Evolutionary conservation across 2,888 invertebrate species (phyloP).

Genomic region (Euproctis similis): DNA sequence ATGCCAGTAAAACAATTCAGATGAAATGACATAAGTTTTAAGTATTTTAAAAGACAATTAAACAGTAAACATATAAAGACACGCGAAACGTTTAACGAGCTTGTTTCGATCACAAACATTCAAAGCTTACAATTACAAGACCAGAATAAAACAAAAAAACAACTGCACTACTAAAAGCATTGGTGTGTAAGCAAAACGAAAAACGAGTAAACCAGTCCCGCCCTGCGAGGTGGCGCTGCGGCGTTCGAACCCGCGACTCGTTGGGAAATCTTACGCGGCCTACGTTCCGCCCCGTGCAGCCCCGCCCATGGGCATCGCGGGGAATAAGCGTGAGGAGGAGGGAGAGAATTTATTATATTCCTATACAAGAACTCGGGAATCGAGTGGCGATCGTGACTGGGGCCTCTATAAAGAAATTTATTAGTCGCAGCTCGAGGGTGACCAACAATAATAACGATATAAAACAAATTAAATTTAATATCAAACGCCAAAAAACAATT

Average conservation of each 20-base stretch:
- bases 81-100: constrained; percentile 10
- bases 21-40: neutral
- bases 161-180: constrained; percentile 20
- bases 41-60: constrained; percentile 13
- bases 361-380: no score
- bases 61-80: constrained; percentile 14
- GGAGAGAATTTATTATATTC: no score
- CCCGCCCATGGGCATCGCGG: constrained; percentile 15
- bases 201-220: constrained; percentile 13
- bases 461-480: no score
- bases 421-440: constrained; percentile 1
- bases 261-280: constrained; percentile 4
- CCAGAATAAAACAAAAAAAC: constrained; percentile 18
- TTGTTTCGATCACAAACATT: constrained; percentile 13
- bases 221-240: constrained; percentile 4
- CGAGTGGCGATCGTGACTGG: constrained; percentile 5
- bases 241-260: constrained; percentile 1
- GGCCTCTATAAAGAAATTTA: constrained; percentile 7
- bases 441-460: neutral
- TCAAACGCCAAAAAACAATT: no score
- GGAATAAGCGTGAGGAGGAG: no score
- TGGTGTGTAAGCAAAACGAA: constrained; percentile 17
- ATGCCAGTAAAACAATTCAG: neutral
- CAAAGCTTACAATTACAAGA: constrained; percentile 20
- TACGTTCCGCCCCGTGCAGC: constrained; percentile 19